Percentiles rank a stretch among this genome's conserved stretches.
Conservation (phyloP, 2,113 vertebrate species). For the Morone chrysops region DNA sequence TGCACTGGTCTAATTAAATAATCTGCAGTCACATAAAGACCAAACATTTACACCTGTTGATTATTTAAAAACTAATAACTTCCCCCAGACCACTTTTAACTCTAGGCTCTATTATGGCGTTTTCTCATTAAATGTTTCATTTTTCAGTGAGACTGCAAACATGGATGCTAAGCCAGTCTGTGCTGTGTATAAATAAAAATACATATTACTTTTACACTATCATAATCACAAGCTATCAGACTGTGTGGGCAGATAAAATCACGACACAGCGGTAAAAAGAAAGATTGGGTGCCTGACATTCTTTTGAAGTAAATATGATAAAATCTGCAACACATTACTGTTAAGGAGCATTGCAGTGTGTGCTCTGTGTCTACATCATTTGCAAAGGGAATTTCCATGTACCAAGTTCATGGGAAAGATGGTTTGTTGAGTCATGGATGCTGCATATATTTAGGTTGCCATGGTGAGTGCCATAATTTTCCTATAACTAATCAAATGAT, state of each 20-base stretch:
- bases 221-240: not conserved
- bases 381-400: not conserved
- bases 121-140: not conserved
- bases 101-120: not conserved
- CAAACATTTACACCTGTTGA: not conserved
- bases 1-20: not conserved
- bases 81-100: not conserved
- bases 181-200: not conserved
- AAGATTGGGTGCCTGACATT: not conserved
- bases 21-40: not conserved
- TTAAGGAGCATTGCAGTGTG: not conserved
- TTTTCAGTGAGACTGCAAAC: not conserved
- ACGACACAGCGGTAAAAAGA: not conserved
- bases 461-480: not conserved
- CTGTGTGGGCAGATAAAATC: not conserved
- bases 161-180: not conserved
- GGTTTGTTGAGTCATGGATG: not conserved
- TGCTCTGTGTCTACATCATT: not conserved
- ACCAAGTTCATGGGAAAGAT: not conserved
- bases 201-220: not conserved
- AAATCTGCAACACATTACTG: not conserved
- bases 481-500: not conserved
- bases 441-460: not conserved
- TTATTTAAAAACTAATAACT: not conserved
- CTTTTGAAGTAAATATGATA: not conserved